Conservation (phyloP, 2,113 vertebrate genomes). For the Pachycephala philippinensis region DNA sequence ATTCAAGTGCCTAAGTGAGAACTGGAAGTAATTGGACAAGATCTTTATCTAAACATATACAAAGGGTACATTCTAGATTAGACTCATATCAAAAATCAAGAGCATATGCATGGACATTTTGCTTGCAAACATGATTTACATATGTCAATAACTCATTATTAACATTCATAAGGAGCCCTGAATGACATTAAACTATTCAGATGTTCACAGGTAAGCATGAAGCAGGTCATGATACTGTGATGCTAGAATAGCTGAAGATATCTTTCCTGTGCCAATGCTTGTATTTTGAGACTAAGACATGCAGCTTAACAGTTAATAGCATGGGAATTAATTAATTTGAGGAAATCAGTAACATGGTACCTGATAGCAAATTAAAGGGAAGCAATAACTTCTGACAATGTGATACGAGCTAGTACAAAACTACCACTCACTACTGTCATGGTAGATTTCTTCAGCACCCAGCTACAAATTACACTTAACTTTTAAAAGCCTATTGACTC, state of each 20-base stretch:
- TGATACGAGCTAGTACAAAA: not conserved
- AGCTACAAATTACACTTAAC: not conserved
- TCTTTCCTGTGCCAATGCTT: not conserved
- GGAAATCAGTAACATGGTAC: not conserved
- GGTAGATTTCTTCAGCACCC: not conserved
- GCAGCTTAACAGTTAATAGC: not conserved
- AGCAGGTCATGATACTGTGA: rapidly evolving
- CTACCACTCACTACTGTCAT: not conserved
- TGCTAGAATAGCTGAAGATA: not conserved
- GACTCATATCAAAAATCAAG: not conserved
- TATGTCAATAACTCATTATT: not conserved
- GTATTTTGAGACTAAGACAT: not conserved
- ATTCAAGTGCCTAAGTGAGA: not conserved
- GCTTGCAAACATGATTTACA: not conserved
- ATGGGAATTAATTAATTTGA: not conserved
- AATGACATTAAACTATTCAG: not conserved
- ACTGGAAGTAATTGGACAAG: not conserved
- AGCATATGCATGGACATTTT: rapidly evolving
- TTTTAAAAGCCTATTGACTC: slow-evolving; percentile 30
- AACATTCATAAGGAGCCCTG: not conserved
- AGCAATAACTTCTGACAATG: not conserved
- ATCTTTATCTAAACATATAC: not conserved
- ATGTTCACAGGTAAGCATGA: not conserved
- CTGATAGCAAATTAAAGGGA: not conserved
- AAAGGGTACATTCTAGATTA: not conserved